phyloP scores from a whole-genome alignment of 2,888 invertebrate species.

The Rhagonycha fulva region DNA sequence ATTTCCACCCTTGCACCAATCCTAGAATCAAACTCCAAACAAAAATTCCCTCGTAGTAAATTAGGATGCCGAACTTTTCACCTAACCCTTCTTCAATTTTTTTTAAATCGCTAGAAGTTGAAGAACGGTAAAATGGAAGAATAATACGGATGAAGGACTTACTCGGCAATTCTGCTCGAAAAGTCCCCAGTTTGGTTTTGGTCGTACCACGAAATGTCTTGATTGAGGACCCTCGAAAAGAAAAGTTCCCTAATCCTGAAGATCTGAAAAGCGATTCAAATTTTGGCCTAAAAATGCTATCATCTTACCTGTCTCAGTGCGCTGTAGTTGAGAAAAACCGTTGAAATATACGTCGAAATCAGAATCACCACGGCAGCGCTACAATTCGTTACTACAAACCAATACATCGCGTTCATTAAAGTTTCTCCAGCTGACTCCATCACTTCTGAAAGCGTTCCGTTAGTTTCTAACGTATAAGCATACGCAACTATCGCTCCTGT shows the following conservation, averaged over 20 bases:
- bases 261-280: conserved; percentile 54
- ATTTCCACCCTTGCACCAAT: conserved; percentile 77
- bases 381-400: conserved; percentile 66
- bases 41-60: conserved; percentile 71
- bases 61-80: conserved; percentile 76
- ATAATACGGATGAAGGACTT: conserved; percentile 44
- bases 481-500: conserved; percentile 63
- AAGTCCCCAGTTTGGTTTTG: conserved; percentile 73
- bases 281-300: background rate
- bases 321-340: conserved; percentile 70
- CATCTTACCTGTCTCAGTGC: conserved; percentile 69
- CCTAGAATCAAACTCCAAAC: conserved; percentile 71
- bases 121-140: background rate
- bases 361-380: conserved; percentile 65
- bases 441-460: background rate
- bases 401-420: conserved; percentile 4
- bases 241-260: conserved; percentile 67
- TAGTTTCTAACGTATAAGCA: conserved; percentile 20
- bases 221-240: conserved; percentile 69
- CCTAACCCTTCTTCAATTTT: conserved; percentile 84
- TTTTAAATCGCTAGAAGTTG: conserved; percentile 63
- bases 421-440: background rate
- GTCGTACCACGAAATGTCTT: conserved; percentile 78
- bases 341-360: conserved; percentile 65
- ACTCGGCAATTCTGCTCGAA: conserved; percentile 76